A percentile compares a stretch with the other conserved stretches of the same genome.
Evolutionary conservation across 2,888 invertebrate genomes (phyloP).

Genomic region (Onthophagus sagittarius): DNA sequence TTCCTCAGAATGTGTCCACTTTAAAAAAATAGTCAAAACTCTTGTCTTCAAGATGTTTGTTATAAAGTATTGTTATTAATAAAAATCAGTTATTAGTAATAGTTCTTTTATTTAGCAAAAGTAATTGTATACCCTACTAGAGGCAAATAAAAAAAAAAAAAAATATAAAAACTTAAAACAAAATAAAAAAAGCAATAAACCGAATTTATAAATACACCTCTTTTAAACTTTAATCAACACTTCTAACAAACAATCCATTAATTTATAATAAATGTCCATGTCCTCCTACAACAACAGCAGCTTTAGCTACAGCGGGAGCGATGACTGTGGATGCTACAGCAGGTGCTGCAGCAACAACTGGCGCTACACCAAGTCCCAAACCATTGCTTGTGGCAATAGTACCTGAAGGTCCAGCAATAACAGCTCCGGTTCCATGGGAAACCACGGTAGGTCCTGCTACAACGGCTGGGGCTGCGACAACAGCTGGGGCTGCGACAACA

Average conservation of each 20-base stretch:
- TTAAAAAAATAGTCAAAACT: too few species aligned
- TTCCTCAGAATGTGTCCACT: too few species aligned
- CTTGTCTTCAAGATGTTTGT: too few species aligned
- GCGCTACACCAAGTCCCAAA: conserved; percentile 16
- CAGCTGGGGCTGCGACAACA: not conserved
- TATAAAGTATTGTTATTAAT: not conserved
- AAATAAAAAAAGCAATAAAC: not conserved
- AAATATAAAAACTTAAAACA: not conserved
- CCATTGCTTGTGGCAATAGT: conserved; percentile 19
- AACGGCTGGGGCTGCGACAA: not conserved
- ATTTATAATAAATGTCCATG: not conserved
- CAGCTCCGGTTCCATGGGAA: conserved; percentile 16
- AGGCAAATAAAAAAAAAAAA: not conserved
- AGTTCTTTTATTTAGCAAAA: not conserved
- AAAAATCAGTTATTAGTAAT: not conserved
- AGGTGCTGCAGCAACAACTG: conserved; percentile 14
- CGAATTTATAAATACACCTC: not conserved
- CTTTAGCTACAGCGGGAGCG: not conserved
- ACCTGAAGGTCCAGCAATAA: conserved; percentile 25
- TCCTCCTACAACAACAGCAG: not conserved
- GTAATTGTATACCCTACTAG: not conserved
- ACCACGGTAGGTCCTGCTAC: conserved; percentile 7
- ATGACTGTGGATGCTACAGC: not conserved
- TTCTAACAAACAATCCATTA: not conserved
- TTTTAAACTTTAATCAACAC: too few species aligned